Base-by-base conservation (phyloP, 2,888 invertebrate species). In the Zhuqinia jingwanae region DNA sequence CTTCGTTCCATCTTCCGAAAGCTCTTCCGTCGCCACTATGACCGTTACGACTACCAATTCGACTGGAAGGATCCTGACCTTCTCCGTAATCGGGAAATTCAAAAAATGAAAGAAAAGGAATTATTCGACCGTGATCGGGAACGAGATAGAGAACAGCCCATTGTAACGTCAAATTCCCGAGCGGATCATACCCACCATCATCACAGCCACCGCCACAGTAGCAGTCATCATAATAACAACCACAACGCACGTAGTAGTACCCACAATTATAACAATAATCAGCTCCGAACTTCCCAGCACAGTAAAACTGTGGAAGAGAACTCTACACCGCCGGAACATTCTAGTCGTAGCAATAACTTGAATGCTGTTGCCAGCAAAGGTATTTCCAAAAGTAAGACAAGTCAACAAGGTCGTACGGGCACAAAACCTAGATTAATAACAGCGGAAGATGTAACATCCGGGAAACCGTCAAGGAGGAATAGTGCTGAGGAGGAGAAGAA, bases 41-140 rank as follows among this genome's bases (percentile, higher is more conserved):
- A 98, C 93, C 98, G 98, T 77, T 99, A 99, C 92, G 99, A 99
- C 93, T 99, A 99, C 93, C 97, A 99, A 79, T 99, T 99, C 93
- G 99, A 99, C 93, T 99, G 99, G 99, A 99, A 99, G 93, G 96
- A 87, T 36, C 84, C 79, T 5, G 78, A 73, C 15, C 80, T 87
- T 10, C 76, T 87, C 6, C 79, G 84, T 2, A 78, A 87, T 17
- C 84, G 87, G 1, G 84, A 84, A 76, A 78, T 80, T 22, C 84
- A 78, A 25, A 60, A 68, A 20, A 76, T 80, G 45, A 77, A 87
- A n/a, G 83, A 77, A 36, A 78, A 85, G 17, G 80, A 84, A 17
- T 15, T 75, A 3, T 50, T 63, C n/a, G 84, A 84, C 0, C 60
- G 68, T 2, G 87, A 79, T 17, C 50, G 36, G n/a, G 60, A 75